Evolutionary conservation across 2,113 vertebrate species (phyloP).

Genomic region (Poecile atricapillus): DNA sequence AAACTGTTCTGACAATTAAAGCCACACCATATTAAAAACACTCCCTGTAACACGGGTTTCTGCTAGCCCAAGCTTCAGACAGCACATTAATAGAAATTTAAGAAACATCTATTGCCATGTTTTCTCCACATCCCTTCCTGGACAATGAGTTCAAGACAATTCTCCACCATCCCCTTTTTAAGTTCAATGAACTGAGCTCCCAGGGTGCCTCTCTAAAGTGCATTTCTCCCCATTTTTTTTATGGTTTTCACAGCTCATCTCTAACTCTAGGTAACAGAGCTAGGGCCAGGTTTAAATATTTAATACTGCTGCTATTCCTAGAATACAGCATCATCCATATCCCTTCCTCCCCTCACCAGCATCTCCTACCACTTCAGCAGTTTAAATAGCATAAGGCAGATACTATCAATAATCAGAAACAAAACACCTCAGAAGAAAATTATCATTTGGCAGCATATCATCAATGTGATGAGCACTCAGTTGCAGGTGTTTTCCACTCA

Average conservation of each 20-base stretch:
- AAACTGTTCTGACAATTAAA: background rate
- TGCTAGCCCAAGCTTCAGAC: background rate
- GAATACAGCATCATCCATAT: background rate
- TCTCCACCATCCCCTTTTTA: background rate
- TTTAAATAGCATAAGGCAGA: background rate
- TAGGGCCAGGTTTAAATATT: background rate
- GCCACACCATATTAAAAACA: background rate
- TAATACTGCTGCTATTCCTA: background rate
- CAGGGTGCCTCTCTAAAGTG: background rate
- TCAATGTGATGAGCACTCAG: background rate
- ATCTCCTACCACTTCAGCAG: background rate
- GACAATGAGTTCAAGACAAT: background rate
- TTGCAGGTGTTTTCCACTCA: background rate
- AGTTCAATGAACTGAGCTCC: background rate
- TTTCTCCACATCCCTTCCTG: background rate
- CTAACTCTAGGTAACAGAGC: background rate
- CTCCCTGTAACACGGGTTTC: accelerated
- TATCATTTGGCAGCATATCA: background rate
- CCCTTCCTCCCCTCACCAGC: background rate
- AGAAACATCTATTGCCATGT: background rate
- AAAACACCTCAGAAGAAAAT: background rate
- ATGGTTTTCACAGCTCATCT: background rate
- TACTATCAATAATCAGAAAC: background rate
- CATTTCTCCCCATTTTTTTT: background rate
- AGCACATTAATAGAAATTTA: background rate